A percentile compares a stretch with the other conserved stretches of the same genome.
phyloP scores from a whole-genome alignment of 2,113 vertebrate species.

The Acrocephalus arundinaceus region DNA sequence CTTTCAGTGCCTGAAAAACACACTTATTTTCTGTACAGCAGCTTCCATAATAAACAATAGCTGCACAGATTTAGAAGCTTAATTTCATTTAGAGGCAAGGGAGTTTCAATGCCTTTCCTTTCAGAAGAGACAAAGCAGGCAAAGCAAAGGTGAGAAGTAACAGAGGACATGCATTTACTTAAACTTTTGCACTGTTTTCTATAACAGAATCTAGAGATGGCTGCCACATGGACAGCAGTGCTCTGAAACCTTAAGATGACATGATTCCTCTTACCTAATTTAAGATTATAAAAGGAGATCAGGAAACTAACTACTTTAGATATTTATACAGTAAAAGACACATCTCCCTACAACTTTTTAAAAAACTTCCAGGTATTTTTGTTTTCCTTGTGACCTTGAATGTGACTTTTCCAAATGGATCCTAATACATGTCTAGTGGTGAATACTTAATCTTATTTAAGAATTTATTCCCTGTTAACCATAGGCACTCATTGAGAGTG shows the following conservation, averaged over 20 bases:
- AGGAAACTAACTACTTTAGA: background rate
- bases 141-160: background rate
- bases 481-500: background rate
- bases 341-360: fast-evolving
- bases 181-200: background rate
- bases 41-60: background rate
- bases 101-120: background rate
- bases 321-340: background rate
- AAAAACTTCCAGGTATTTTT: background rate
- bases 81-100: background rate
- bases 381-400: background rate
- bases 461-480: background rate
- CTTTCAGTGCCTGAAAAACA: background rate
- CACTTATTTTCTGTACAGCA: background rate
- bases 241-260: background rate
- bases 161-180: background rate
- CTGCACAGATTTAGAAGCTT: background rate
- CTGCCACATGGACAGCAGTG: no score
- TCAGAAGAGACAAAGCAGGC: background rate
- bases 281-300: background rate
- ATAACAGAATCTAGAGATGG: background rate
- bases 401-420: background rate
- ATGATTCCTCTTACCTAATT: background rate
- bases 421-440: background rate
- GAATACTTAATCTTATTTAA: background rate